Evolutionary conservation across 1,140 invertebrate genomes (phyloP), one percentile per base, ranked within the genome.

Genomic region (Acromyrmex heyeri): DNA sequence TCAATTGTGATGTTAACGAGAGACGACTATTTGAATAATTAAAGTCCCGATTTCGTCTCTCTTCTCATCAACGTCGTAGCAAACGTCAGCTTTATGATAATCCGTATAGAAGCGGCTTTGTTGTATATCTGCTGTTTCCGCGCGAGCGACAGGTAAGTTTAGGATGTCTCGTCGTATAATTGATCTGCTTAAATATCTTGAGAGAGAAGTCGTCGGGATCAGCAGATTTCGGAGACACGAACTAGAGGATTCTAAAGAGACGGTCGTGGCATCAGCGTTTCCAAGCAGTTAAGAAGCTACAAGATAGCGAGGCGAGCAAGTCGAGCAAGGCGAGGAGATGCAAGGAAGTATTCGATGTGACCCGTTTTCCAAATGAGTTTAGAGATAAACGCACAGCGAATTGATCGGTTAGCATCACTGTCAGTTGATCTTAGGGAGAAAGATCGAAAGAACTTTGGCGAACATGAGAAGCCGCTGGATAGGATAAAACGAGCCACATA

Each of bases 401-500:
- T 55, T 48, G 70, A 72, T 48, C 69, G 67, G 61, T 77, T 69
- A 85, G 65, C 75, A 27, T 59, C 38, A 48, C 83, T 65, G 77
- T 91, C 90, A 73, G 69, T 79, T 69, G 76, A 61, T 85, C 81
- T 73, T 57, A 61, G 64, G 48, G 76, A 73, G 50, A n/a, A 38
- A 55, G n/a, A 79, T 12, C 38, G 73, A 61, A 75, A 86, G 64
- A 88, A 83, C 50, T 50, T 21, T 4, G 44, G 77, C 65, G 64
- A 64, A 78, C 55, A 88, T 64, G 86, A 88, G 57, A 75, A 48
- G 57, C 34, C 34, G 59, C 61, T 70, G 12, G 78, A 16, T 65
- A 59, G 79, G 76, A 90, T 86, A 87, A 88, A 87, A 90, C 76
- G 86, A 88, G 70, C 61, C 72, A 88, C 79, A 86, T 90, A 87